Evolutionary conservation across 2,113 vertebrate species (phyloP), one percentile per base, ranked within the genome.

Genomic region (Poicephalus meyeri): DNA sequence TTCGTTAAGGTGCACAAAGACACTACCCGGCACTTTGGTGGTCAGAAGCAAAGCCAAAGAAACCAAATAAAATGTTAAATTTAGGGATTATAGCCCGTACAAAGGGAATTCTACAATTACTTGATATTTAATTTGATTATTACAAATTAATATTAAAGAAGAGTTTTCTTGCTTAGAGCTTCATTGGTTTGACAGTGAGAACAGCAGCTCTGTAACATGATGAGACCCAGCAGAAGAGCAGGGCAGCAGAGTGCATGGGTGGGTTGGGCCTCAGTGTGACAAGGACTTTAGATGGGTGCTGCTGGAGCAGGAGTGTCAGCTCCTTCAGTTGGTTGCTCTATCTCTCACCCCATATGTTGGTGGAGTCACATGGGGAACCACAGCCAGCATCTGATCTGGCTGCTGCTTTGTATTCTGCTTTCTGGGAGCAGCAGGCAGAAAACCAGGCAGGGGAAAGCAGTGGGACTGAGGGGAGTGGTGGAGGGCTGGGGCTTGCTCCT

Each of bases 321-420:
- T 77, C 53, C 5, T 33, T 37, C 2, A 2, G 69, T 5, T 49
- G 72, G 37, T 72, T 70, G 69, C 87, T 89, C 73, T 95, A 77
- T 96, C 91, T 92, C 83, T 84, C 39, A 10, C 18, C 56, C 94
- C 94, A 87, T 74, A 74, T 93, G 91, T 84, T 50, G 19, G 61
- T 53, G 80, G 46, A 56, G 93, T 91, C 89, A 78, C 86, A 5
- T 26, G 83, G 46, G 29, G 72, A 83, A 31, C 89, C 47, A 14
- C 69, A 64, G 44, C 68, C 78, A 69, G 85, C 35, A 29, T 71
- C 86, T 74, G 86, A 89, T 94, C 66, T 90, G 86, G 47, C 88
- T 78, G n/a, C 37, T 79, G 37, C 68, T 85, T 46, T 63, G 55
- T 39, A 2, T 33, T 73, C 56, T 28, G 9, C 72, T 46, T 64